phyloP scores from a whole-genome alignment of 2,888 invertebrate species.

The Sipha maydis region DNA sequence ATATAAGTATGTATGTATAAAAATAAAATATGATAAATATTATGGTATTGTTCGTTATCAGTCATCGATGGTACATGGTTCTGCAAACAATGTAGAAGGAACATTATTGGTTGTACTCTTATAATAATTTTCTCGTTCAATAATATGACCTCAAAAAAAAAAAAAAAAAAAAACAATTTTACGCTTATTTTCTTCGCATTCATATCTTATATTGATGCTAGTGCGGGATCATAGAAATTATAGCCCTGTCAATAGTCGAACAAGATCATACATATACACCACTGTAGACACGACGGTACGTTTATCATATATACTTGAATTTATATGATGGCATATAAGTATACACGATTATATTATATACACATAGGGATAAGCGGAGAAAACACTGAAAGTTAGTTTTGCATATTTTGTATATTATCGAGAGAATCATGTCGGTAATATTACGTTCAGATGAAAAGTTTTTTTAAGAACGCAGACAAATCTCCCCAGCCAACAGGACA shows the following conservation, averaged over 20 bases:
- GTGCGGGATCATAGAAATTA: neutral
- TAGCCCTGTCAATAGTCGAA: neutral
- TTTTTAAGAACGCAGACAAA: neutral
- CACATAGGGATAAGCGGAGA: neutral
- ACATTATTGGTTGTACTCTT: neutral
- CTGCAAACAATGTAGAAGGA: neutral
- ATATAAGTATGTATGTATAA: neutral
- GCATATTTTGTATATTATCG: neutral
- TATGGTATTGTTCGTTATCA: slow-evolving; percentile 2
- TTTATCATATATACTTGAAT: too few relatives aligned
- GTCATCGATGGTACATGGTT: neutral
- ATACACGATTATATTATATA: too few relatives aligned
- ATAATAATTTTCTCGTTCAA: neutral
- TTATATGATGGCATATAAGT: too few relatives aligned
- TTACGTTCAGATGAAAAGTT: neutral
- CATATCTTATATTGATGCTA: neutral
- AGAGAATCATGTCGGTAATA: neutral
- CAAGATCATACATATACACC: neutral
- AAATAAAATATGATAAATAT: neutral
- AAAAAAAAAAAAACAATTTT: neutral
- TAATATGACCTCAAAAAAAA: neutral
- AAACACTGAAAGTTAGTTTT: slow-evolving; percentile 1
- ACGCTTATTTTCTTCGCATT: neutral
- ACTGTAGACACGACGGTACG: neutral
- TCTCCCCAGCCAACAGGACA: neutral